phyloP scores from a whole-genome alignment of 2,797 vertebrate species.

The Epinephelus awoara region DNA sequence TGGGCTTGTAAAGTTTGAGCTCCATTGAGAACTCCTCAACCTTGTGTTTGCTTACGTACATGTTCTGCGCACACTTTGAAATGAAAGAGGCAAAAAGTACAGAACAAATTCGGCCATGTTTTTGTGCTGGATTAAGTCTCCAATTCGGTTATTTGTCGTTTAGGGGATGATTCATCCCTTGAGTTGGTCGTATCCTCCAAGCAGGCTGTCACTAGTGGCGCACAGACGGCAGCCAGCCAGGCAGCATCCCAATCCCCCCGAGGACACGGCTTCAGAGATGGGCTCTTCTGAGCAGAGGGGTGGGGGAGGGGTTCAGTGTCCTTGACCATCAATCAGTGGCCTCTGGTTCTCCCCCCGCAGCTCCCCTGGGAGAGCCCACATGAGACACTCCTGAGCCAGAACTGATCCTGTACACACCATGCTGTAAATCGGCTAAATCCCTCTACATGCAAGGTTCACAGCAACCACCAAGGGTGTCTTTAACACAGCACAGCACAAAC shows the following conservation, averaged over 20 bases:
- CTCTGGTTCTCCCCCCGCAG: constrained; percentile 74
- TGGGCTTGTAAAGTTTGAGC: neutral
- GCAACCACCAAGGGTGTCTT: constrained; percentile 60
- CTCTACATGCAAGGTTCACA: constrained; percentile 68
- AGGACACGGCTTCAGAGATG: constrained; percentile 68
- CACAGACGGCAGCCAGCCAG: constrained; percentile 62
- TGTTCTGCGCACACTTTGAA: neutral
- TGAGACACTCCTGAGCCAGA: constrained; percentile 78
- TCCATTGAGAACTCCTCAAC: constrained; percentile 26
- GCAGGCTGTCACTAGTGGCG: constrained; percentile 55
- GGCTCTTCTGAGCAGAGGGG: constrained; percentile 62
- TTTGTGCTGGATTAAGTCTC: constrained; percentile 27
- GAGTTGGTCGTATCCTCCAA: constrained; percentile 53
- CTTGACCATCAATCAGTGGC: constrained; percentile 88
- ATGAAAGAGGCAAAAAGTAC: neutral
- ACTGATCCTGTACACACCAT: constrained; percentile 72
- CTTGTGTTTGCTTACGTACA: constrained; percentile 8
- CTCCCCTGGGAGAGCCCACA: constrained; percentile 62
- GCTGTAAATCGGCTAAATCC: constrained; percentile 77
- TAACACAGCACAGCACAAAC: constrained; percentile 40
- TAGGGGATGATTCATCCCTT: constrained; percentile 50
- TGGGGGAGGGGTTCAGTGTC: constrained; percentile 81
- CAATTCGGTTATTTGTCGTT: constrained; percentile 44
- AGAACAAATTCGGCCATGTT: neutral
- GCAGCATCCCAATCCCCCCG: constrained; percentile 71